Base-by-base conservation (phyloP, 1,140 invertebrate genomes). In the Solenopsis invicta region DNA sequence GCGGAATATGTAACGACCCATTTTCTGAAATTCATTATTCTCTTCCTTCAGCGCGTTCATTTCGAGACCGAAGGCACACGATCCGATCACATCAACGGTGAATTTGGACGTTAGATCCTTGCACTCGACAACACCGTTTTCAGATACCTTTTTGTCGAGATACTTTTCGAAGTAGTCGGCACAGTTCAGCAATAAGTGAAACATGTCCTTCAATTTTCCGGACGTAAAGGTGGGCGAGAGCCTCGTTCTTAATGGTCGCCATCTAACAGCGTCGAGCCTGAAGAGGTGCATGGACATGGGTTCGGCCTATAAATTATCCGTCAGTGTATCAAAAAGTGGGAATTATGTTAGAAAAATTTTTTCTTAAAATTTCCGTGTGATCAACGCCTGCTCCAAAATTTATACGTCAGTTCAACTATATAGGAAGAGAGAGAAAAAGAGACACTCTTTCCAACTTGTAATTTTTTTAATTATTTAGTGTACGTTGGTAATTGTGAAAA, bases 41-140 rank as follows among this genome's bases (percentile, higher is more conserved):
- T 95, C 93, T 64, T 96, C 89, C 52, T 93, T 90, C 18, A 96
- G 87, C 13, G 94, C 91, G 52, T 96, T 95, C 76, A 93, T 94
- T 59, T 96, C 94, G 10, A 96, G 94, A 1, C 96, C 96, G 90
- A 96, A 97, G n/a, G 95, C 96, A 66, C 94, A 95, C 1, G 94
- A 94, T 2, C 94, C 96, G 62, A 96, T 96, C 9, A 96, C 94
- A 88, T 96, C 96, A 9, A 95, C 95, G 0, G 96, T 95, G 81
- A 95, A 96, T 34, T 94, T 93, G 4, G 93, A 93, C n/a, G 95
- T 89, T 0, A 96, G 61, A 54, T 96, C 93, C 87, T 95, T 95
- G 4, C 96, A 93, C 74, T 96, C 95, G 50, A 96, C 90, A 34
- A 90, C 89, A n/a, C 87, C 61, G 77, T 94, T 93, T 37, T 91